These are phyloP conservation scores for Sciurus carolinensis DNA, from an alignment of 2,797 vertebrate species.

Conservation along the genomic window DNA sequence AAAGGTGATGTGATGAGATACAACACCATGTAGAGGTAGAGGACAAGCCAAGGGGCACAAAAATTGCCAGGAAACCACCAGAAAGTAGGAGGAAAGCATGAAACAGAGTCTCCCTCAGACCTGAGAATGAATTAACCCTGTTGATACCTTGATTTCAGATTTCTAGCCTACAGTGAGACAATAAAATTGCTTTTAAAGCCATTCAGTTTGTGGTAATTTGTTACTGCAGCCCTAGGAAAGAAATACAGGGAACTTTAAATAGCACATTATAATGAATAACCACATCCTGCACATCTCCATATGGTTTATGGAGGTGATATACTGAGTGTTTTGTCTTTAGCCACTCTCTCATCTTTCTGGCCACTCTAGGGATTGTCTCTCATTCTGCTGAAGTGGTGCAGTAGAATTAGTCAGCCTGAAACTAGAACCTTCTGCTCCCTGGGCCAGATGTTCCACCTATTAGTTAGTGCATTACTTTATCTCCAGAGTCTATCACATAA, in stretches of 20 bases:
- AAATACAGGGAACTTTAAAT: not conserved
- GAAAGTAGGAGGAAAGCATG: not conserved
- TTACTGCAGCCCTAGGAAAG: not conserved
- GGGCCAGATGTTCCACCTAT: not conserved
- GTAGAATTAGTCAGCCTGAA: not conserved
- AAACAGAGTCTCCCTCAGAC: not conserved
- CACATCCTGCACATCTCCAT: not conserved
- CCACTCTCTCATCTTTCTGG: not conserved
- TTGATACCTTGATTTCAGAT: not conserved
- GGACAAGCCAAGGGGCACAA: not conserved
- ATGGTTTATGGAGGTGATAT: not conserved
- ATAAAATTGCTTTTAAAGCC: not conserved
- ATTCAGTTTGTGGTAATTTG: not conserved
- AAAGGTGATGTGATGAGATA: not conserved
- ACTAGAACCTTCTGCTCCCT: not conserved
- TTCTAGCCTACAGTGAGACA: not conserved
- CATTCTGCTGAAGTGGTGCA: not conserved
- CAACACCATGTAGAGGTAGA: not conserved
- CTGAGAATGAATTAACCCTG: not conserved
- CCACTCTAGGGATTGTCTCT: not conserved
- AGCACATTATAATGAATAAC: not conserved
- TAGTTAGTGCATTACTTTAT: not conserved
- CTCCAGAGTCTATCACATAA: not conserved
- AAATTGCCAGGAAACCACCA: not conserved
- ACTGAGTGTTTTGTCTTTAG: conserved; percentile 24